Conservation (phyloP, 2,888 invertebrate species). For the Ernsta delagoae region DNA sequence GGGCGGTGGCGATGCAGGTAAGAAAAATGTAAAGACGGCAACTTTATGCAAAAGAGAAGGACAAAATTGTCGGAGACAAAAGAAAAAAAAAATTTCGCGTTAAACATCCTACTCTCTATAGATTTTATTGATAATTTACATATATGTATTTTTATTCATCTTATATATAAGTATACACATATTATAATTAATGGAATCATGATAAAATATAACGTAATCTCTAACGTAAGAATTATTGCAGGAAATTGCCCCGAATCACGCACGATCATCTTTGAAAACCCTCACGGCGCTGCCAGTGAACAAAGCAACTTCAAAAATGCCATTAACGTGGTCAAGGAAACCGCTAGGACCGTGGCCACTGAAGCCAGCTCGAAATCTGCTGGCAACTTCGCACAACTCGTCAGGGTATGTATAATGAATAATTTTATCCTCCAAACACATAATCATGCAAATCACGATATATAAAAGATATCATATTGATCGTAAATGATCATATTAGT, state of each 20-base stretch:
- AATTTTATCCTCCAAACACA: too few species aligned
- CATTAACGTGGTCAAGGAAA: conserved; percentile 84
- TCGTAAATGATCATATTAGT: too few species aligned
- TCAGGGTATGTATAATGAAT: conserved; percentile 82
- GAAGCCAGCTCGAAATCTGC: conserved; percentile 89
- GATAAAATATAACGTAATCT: too few species aligned
- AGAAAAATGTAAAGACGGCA: conserved; percentile 19
- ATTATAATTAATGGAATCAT: too few species aligned
- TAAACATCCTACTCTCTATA: too few species aligned
- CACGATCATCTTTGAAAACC: conserved; percentile 90
- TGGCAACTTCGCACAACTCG: conserved; percentile 86
- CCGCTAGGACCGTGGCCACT: conserved; percentile 84
- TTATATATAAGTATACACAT: too few species aligned
- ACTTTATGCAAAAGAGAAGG: not conserved
- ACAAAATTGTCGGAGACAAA: not conserved
- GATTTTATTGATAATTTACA: too few species aligned
- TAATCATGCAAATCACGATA: too few species aligned
- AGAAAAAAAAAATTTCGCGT: too few species aligned
- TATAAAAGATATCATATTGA: too few species aligned
- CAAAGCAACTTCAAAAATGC: conserved; percentile 84
- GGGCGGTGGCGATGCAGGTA: conserved; percentile 53
- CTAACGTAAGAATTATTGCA: conserved; percentile 38
- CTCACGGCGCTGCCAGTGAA: conserved; percentile 80
- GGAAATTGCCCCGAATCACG: conserved; percentile 72
- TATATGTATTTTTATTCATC: too few species aligned